Conservation (phyloP, 2,113 vertebrate species). For the Sisor rabdophorus region DNA sequence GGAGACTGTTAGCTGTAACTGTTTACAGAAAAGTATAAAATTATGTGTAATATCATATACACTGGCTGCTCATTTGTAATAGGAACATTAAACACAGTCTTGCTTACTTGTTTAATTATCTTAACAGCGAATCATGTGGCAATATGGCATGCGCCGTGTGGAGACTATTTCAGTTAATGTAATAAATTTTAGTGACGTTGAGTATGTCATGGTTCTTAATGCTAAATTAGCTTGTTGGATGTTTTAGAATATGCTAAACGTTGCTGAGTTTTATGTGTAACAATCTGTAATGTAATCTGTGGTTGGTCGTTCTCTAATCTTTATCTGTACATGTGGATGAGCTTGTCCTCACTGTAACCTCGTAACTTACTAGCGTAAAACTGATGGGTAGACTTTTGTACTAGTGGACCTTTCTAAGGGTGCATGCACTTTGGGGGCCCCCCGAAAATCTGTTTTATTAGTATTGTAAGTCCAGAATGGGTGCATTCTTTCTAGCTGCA, state of each 20-base stretch:
- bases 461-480: too few species aligned
- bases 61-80: background rate
- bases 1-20: background rate
- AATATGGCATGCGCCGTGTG: background rate
- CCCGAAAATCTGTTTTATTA: too few species aligned
- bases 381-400: background rate
- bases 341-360: background rate
- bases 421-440: too few species aligned
- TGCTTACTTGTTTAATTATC: background rate
- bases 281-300: background rate
- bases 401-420: too few species aligned
- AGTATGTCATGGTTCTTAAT: background rate
- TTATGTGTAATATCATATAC: background rate
- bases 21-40: background rate
- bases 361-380: background rate
- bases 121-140: background rate
- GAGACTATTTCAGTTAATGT: background rate
- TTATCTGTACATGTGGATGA: background rate
- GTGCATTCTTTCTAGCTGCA: too few species aligned
- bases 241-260: background rate
- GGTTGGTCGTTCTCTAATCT: background rate
- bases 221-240: background rate
- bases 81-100: background rate
- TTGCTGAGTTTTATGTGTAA: background rate
- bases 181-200: background rate